phyloP scores from a whole-genome alignment of 2,888 invertebrate genomes.

The Alsophila aescularia region DNA sequence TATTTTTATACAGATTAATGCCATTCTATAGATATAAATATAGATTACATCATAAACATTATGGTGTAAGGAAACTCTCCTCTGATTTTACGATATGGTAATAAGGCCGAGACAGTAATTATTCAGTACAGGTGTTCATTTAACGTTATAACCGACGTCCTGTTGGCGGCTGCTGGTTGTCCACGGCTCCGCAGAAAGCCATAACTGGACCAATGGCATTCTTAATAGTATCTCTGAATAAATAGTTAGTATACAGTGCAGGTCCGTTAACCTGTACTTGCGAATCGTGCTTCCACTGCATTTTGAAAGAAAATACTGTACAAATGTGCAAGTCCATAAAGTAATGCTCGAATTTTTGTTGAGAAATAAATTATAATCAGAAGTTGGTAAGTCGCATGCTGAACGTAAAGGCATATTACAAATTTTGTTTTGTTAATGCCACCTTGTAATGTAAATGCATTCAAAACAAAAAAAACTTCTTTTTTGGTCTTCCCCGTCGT shows the following conservation, averaged over 20 bases:
- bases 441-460: no score
- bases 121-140: constrained; percentile 59
- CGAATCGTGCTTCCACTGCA: neutral
- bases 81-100: constrained; percentile 22
- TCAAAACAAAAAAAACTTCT: no score
- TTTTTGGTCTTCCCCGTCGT: no score
- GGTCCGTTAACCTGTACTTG: neutral
- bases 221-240: no score
- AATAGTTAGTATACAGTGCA: neutral
- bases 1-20: constrained; percentile 26
- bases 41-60: constrained; percentile 22
- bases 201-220: constrained; percentile 47
- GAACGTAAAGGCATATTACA: no score
- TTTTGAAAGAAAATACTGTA: no score
- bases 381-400: no score
- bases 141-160: constrained; percentile 53
- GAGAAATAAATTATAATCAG: no score
- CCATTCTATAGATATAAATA: constrained; percentile 26
- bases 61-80: constrained; percentile 23
- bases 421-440: no score
- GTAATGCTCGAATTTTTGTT: no score
- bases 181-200: constrained; percentile 47
- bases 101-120: constrained; percentile 14
- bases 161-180: constrained; percentile 52
- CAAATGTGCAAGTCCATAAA: no score